Evolutionary conservation across 2,797 vertebrate species (phyloP).

Genomic region (Steatocranus sp.): DNA sequence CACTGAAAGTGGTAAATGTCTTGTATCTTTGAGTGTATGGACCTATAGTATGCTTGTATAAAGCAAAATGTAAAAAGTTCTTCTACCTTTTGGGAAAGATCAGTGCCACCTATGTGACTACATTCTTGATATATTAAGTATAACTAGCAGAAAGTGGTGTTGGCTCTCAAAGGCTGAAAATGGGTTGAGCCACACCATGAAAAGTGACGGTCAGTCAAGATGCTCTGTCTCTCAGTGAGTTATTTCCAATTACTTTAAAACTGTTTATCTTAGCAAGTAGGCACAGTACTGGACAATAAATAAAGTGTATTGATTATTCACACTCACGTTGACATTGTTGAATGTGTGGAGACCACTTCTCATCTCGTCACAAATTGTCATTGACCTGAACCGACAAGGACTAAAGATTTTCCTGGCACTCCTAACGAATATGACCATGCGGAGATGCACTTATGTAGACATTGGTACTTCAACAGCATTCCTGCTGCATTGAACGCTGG

Average conservation of each 20-base stretch:
- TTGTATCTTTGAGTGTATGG: background rate
- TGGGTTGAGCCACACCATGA: background rate
- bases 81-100: background rate
- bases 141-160: background rate
- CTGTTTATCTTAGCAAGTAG: background rate
- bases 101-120: background rate
- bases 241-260: background rate
- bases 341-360: background rate
- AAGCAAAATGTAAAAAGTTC: background rate
- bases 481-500: constrained; percentile 62
- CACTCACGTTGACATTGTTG: background rate
- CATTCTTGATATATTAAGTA: background rate
- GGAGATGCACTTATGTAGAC: constrained; percentile 25
- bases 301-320: constrained; percentile 17
- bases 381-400: constrained; percentile 35
- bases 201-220: background rate
- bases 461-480: constrained; percentile 23
- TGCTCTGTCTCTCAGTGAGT: background rate
- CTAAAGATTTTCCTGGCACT: constrained; percentile 25
- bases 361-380: constrained; percentile 27
- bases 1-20: constrained; percentile 8
- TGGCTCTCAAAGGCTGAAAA: background rate
- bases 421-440: constrained; percentile 18
- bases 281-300: background rate
- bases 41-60: background rate